A percentile compares a stretch with the other conserved stretches of the same genome.
Evolutionary conservation across 2,113 vertebrate species (phyloP).

Genomic region (Equus quagga): DNA sequence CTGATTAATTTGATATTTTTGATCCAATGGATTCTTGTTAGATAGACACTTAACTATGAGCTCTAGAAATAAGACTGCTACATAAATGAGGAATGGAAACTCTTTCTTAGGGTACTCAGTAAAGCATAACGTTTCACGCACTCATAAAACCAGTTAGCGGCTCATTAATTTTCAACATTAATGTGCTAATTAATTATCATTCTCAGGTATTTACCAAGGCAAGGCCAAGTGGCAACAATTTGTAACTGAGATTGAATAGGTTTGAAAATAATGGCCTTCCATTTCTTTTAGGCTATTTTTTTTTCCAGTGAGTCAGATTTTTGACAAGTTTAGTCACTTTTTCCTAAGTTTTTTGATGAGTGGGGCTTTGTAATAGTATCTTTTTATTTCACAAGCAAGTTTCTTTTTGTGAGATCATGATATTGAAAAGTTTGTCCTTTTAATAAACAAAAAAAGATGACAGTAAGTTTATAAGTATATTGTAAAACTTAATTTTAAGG

Average conservation of each 20-base stretch:
- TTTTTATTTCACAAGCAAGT: slow-evolving; percentile 24
- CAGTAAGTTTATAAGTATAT: background rate
- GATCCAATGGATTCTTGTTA: background rate
- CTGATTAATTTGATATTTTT: slow-evolving; percentile 1
- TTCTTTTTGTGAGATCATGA: slow-evolving; percentile 9
- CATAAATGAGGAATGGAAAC: background rate
- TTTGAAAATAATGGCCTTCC: background rate
- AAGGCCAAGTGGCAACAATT: background rate
- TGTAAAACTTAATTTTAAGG: slow-evolving; percentile 34
- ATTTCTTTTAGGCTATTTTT: background rate
- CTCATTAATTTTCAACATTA: slow-evolving; percentile 13
- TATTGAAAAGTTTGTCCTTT: slow-evolving; percentile 46
- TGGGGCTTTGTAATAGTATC: background rate
- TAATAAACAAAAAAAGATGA: slow-evolving; percentile 13
- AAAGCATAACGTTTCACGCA: background rate
- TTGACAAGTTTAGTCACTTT: slow-evolving; percentile 12
- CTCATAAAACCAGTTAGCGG: background rate
- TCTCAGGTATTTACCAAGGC: background rate
- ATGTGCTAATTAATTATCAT: slow-evolving; percentile 12
- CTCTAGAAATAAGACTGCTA: background rate
- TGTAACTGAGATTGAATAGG: background rate
- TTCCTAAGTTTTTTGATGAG: background rate
- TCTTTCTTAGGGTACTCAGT: background rate
- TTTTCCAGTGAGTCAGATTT: background rate
- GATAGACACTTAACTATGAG: background rate